phyloP scores from a whole-genome alignment of 2,888 invertebrate genomes.

The Chaitophorus viminalis region DNA sequence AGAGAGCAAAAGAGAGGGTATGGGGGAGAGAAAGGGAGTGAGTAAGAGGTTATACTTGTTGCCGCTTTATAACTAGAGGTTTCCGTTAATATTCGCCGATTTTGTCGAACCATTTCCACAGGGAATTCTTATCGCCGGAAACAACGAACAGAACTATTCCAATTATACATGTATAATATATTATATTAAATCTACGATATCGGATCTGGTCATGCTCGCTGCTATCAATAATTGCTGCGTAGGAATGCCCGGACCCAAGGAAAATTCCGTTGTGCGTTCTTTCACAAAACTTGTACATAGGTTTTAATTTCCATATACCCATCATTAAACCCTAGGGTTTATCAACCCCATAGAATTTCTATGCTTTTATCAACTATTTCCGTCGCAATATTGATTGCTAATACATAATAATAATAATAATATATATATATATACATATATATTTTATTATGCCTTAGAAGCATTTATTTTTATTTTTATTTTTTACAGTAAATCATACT shows the following conservation, averaged over 20 bases:
- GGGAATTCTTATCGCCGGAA: constrained; percentile 19
- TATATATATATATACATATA: background rate
- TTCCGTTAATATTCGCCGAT: background rate
- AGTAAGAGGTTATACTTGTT: constrained; percentile 45
- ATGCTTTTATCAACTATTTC: background rate
- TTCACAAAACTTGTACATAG: background rate
- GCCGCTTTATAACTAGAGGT: background rate
- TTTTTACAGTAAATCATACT: too few relatives aligned
- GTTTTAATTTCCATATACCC: constrained; percentile 34
- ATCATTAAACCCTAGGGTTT: background rate
- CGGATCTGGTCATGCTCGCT: background rate
- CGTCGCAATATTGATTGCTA: background rate
- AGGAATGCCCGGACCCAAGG: background rate
- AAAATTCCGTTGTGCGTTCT: constrained; percentile 25
- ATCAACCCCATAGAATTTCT: background rate
- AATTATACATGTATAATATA: background rate
- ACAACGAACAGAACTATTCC: constrained; percentile 22
- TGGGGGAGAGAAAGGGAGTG: background rate
- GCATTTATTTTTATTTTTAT: background rate
- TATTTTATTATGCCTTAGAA: background rate
- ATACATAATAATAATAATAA: background rate
- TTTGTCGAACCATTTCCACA: background rate
- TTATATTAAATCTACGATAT: background rate
- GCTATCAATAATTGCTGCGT: constrained; percentile 8
- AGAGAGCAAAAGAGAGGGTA: background rate